phyloP scores from a whole-genome alignment of 2,113 vertebrate species.

The Cyanistes caeruleus region DNA sequence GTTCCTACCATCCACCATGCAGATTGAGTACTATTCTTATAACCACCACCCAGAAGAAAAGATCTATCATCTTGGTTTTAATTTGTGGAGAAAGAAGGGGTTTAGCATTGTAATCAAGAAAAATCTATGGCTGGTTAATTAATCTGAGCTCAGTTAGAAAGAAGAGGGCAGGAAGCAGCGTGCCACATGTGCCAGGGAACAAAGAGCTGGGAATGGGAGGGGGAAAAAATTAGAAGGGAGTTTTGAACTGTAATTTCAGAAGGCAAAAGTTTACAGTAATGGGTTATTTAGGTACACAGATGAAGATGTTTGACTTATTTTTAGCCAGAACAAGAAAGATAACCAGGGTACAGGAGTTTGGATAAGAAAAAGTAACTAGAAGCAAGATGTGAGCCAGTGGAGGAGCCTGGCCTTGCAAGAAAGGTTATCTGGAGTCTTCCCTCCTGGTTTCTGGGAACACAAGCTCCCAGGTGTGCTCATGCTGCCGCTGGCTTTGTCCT shows the following conservation, averaged over 20 bases:
- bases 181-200: neutral
- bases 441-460: neutral
- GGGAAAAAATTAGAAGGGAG: neutral
- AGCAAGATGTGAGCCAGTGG: neutral
- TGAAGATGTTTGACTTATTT: neutral
- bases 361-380: neutral
- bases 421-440: neutral
- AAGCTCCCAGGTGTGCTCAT: neutral
- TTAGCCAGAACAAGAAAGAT: neutral
- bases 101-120: neutral
- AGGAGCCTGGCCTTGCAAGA: neutral
- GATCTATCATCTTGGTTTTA: neutral
- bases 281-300: neutral
- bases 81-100: neutral
- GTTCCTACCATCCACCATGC: neutral
- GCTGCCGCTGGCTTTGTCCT: neutral
- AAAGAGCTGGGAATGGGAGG: neutral
- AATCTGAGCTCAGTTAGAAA: neutral
- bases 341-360: neutral
- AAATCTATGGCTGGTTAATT: neutral
- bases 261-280: neutral
- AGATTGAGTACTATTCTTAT: neutral
- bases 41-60: neutral
- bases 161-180: neutral
- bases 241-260: slow-evolving; percentile 21